Base-by-base conservation (phyloP, 2,888 invertebrate species). In the Nebria brevicollis region DNA sequence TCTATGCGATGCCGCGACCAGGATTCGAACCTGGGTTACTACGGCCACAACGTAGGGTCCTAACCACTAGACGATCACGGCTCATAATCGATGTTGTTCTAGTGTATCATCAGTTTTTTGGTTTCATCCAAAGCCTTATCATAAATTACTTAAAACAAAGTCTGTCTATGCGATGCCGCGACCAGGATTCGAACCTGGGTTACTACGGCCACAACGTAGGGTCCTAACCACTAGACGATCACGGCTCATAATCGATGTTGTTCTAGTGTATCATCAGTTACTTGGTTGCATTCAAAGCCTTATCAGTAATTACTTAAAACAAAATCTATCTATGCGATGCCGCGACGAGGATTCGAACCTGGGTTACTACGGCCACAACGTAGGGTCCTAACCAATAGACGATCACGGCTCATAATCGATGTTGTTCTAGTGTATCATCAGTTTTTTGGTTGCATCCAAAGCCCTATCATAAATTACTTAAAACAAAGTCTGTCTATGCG, bases 101-200 rank as follows among this genome's bases (percentile, higher is more conserved):
- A 20, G 20, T 1, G 20, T 20, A 20, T 20, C 20, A 20, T 20
- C 20, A 20, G 20, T 20, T 1, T 1, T 1, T 20, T 20, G 20
- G 20, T 20, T 20, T 0, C 20, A 20, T 20, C 20, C 20, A 20
- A 20, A 20, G 20, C 20, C 20, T 20, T 20, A 20, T 20, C 20
- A 1, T 0, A 1, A 20, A 20, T 20, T 20, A 20, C 20, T 20
- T 20, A 20, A 20, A 20, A 20, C 20, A 20, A 20, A 20, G 20
- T 20, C 20, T 20, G 20, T 20, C 20, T 20, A 20, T 20, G 20
- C 20, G 34, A 34, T 54, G 54, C 54, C 54, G 54, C 13, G 54
- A 54, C 54, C 54, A 54, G 54, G 54, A 54, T 54, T 54, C 54
- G 54, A 54, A 54, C 54, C 54, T 54, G 54, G 54, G 54, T 54